These are phyloP conservation scores for Leptopterna dolabrata DNA, from an alignment of 2,888 invertebrate species.

Conservation along the genomic window DNA sequence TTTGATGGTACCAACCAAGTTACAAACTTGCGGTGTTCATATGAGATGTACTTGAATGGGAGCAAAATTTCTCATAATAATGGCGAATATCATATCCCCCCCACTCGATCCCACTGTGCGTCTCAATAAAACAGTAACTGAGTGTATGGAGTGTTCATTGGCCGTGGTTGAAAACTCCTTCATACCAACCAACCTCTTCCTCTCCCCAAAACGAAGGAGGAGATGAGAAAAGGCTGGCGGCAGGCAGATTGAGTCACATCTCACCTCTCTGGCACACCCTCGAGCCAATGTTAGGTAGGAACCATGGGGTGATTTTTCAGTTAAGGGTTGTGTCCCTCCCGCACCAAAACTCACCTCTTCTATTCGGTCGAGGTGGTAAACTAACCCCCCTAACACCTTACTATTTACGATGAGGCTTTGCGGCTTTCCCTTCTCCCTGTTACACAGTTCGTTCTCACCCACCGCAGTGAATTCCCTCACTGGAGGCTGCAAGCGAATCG, in stretches of 20 bases:
- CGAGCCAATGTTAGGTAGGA: neutral
- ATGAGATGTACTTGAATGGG: too few species aligned
- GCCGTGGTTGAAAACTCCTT: neutral
- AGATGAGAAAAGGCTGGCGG: neutral
- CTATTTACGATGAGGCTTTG: slow-evolving; percentile 38
- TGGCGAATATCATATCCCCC: too few species aligned
- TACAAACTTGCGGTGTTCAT: too few species aligned
- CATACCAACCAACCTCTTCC: neutral
- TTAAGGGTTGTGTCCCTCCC: neutral
- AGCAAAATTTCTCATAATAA: too few species aligned
- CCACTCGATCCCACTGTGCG: too few species aligned
- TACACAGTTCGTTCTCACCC: neutral
- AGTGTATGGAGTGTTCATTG: neutral
- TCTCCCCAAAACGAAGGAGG: neutral
- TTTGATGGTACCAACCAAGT: too few species aligned
- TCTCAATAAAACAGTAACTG: too few species aligned
- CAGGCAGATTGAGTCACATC: slow-evolving; percentile 39
- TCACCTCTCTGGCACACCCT: slow-evolving; percentile 32
- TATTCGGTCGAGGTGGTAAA: slow-evolving; percentile 9
- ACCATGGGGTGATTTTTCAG: neutral
- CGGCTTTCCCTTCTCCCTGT: slow-evolving; percentile 6
- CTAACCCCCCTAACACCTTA: slow-evolving; percentile 35
- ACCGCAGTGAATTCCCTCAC: neutral
- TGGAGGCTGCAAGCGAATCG: neutral
- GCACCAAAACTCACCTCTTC: neutral